Base-by-base conservation (phyloP, 1,140 invertebrate genomes). In the Chironomus tepperi region DNA sequence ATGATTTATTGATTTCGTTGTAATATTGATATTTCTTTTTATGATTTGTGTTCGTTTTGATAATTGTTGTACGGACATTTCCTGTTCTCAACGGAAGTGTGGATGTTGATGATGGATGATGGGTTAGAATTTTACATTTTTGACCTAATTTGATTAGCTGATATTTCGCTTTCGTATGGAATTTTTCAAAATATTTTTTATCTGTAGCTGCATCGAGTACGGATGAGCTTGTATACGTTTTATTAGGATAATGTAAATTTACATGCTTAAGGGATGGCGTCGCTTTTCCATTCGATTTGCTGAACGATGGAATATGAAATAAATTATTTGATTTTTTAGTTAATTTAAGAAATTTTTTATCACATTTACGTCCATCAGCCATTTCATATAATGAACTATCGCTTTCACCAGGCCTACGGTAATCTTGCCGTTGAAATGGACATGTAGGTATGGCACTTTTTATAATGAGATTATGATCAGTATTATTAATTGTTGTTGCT, bases 371-470 rank as follows among this genome's bases (percentile, higher is more conserved):
- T 9, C 18, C 65, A 70, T 70, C 16, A 19, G 18, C 7, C n/a
- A 10, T 70, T 19, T 9, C 65, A 70, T 21, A 70, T 70, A 16
- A 18, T 57, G 47, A n/a, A 10, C n/a, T n/a, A 70, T 70, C 18
- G 19, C 70, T 64, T 24, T 75, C 67, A 34, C 42, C 74, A 19
- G 74, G 74, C 24, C 70, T 47, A 42, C 21, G 18, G 57, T 75
- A 75, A 47, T 75, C 74, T 47, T 75, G 74, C 21, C 74, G 24
- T 73, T 75, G 67, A 34, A 75, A 75, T 75, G 74, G 42, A 57
- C 74, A 75, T 16, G 24, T 73, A 10, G 42, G 65, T 19, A 70
- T 70, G 65, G 65, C 65, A 70, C 65, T 19, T 70, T 70, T 70
- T n/a, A 70, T 70, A 16, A 70, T 70, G n/a, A 70, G 6, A 70